Evolutionary conservation across 2,797 vertebrate genomes (phyloP), one percentile per base, ranked within the genome.

Genomic region (Xerus rutilus): DNA sequence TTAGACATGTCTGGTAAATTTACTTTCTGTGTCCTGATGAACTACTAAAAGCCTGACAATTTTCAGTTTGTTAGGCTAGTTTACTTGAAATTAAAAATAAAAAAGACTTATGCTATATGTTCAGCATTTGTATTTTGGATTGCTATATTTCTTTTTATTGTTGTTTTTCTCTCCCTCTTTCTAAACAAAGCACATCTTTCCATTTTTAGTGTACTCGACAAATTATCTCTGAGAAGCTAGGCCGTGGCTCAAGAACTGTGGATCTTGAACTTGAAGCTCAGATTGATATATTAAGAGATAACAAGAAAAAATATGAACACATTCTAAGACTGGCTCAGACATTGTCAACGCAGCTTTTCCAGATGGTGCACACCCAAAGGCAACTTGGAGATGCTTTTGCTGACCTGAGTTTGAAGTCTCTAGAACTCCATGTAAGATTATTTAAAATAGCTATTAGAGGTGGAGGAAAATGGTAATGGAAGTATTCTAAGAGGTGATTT

Each of bases 341-440:
- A 0, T 98, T 99, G 97, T 99, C 99, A 70, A 98, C 83, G 35
- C 99, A 99, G 98, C 99, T 99, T 96, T 99, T 99, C 92, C 99
- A 99, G 98, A 99, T 99, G 98, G 99, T 99, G 91, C 99, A 99
- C 98, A 99, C 99, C 8, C 99, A 99, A 98, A 99, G 99, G 98
- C 99, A 99, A 94, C 99, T 99, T 96, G 99, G 99, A 89, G 99
- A 99, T 73, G 99, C 99, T 12, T 99, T 99, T 96, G 99, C 99
- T 39, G 99, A 99, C 98, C 99, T 99, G 98, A 99, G 99, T 98
- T 99, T 99, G 98, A 99, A 99, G 98, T 99, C 99, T 43, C 99
- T 99, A 90, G 99, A 99, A 96, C 99, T 99, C 96, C 99, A 99
- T 76, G 99, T 99, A 98, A 99, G 99, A 98, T 96, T 74, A 97